Evolutionary conservation across 2,888 invertebrate genomes (phyloP), one percentile per base, ranked within the genome.

Genomic region (Melinaea menophilus): DNA sequence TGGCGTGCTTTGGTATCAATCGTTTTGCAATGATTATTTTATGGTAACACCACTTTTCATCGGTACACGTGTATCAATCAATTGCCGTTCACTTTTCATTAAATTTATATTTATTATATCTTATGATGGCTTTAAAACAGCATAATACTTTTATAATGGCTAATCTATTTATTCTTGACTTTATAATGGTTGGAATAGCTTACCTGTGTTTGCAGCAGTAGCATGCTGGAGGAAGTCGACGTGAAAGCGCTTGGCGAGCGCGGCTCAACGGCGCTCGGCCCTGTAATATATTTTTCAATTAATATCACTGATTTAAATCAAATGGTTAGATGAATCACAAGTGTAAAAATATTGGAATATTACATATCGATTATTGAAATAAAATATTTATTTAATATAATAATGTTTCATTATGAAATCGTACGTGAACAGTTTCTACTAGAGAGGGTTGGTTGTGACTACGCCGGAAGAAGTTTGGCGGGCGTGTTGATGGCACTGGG

Each of bases 141-240:
- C 11, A 2, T 41, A 41, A 41, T 9, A 7, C 3, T 41, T 3
- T 1, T 41, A 41, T 41, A 37, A 37, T 37, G 4, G 2, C 37
- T 41, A 9, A 9, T 41, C 7, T 41, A 9, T 9, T 41, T 41
- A 1, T 2, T 3, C 11, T 11, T 41, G 3, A 9, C 11, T 41
- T 41, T 9, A 41, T 41, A 41, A 3, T 9, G 11, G 9, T 41
- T 41, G 41, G 13, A 56, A 4, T 54, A 59, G 87, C 93, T 93
- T 85, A 96, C 96, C 94, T 96, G 96, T 91, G 96, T 95, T 92
- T 96, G 96, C 93, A 97, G 94, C 89, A 97, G 95, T 93, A 97
- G 96, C 96, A 97, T 97, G 93, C 96, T 96, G 95, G 96, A 92
- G 81, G 92, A 90, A 83, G 90, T 92, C 78, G 92, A 84, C 81